A percentile compares a stretch with the other conserved stretches of the same genome.
These are phyloP conservation scores for Pagrus major DNA, from an alignment of 2,113 vertebrate genomes.

Conservation along the genomic window DNA sequence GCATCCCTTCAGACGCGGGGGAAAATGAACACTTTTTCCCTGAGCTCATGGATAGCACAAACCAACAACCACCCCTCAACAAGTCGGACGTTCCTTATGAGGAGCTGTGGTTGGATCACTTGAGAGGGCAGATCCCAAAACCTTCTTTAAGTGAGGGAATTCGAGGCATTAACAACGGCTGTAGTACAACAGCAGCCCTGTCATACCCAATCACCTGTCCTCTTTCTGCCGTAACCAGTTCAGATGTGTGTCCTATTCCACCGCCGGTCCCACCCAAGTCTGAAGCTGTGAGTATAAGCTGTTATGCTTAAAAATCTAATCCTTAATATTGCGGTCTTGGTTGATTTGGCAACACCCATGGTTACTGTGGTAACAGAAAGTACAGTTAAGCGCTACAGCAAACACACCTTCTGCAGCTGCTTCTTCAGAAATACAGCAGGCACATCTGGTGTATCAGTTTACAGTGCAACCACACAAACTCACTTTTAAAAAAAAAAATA, in stretches of 20 bases:
- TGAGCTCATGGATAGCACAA: constrained; percentile 85
- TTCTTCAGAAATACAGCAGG: not conserved
- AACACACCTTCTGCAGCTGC: not conserved
- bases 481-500: not conserved
- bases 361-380: not conserved
- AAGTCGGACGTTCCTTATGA: constrained; percentile 94
- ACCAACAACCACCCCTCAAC: constrained; percentile 74
- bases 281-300: constrained; percentile 93
- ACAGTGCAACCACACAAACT: not conserved
- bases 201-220: constrained; percentile 81
- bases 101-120: constrained; percentile 95
- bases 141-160: constrained; percentile 75
- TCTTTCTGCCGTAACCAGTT: constrained; percentile 79
- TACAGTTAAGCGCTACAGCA: not conserved
- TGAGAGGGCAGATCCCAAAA: constrained; percentile 80
- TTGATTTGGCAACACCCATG: not conserved
- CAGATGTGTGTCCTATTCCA: constrained; percentile 91
- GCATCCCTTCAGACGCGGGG: constrained; percentile 86
- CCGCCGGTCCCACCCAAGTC: constrained; percentile 99
- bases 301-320: not conserved
- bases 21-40: constrained; percentile 92
- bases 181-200: constrained; percentile 74
- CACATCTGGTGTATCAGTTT: not conserved
- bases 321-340: not conserved
- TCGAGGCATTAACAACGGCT: constrained; percentile 82